Percentiles rank a stretch among this genome's conserved stretches.
These are phyloP conservation scores for Autographa gamma DNA, from an alignment of 2,888 invertebrate genomes.

Conservation along the genomic window DNA sequence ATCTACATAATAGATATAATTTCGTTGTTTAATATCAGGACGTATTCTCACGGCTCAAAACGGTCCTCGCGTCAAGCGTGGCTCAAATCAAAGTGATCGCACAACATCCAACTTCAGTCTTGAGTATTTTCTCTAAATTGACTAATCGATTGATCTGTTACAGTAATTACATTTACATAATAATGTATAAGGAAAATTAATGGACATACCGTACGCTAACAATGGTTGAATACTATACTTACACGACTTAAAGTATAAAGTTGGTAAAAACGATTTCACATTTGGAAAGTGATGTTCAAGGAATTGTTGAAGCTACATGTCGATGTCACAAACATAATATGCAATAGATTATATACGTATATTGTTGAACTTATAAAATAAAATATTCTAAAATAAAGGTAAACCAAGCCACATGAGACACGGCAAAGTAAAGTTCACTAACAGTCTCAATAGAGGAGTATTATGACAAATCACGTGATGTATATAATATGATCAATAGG, in stretches of 20 bases:
- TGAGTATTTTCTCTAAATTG: slow-evolving; percentile 84
- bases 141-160: slow-evolving; percentile 78
- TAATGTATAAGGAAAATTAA: slow-evolving; percentile 21
- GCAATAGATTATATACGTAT: neutral
- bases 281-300: slow-evolving; percentile 11
- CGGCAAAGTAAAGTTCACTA: slow-evolving; percentile 24
- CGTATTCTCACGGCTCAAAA: slow-evolving; percentile 12
- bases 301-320: neutral
- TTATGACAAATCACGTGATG: slow-evolving; percentile 43
- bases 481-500: slow-evolving; percentile 5
- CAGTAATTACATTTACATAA: slow-evolving; percentile 52
- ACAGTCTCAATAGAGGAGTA: slow-evolving; percentile 51
- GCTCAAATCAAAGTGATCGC: slow-evolving; percentile 46
- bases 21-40: neutral
- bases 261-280: neutral
- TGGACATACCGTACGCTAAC: slow-evolving; percentile 11
- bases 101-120: slow-evolving; percentile 84
- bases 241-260: slow-evolving; percentile 21
- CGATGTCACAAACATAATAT: neutral
- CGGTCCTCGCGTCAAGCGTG: slow-evolving; percentile 35
- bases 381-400: slow-evolving; percentile 18
- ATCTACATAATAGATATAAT: neutral
- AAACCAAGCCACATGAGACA: slow-evolving; percentile 24
- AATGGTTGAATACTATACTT: slow-evolving; percentile 5
- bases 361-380: slow-evolving; percentile 9